Conservation (phyloP, 2,888 invertebrate genomes). For the Hartigia nigra region DNA sequence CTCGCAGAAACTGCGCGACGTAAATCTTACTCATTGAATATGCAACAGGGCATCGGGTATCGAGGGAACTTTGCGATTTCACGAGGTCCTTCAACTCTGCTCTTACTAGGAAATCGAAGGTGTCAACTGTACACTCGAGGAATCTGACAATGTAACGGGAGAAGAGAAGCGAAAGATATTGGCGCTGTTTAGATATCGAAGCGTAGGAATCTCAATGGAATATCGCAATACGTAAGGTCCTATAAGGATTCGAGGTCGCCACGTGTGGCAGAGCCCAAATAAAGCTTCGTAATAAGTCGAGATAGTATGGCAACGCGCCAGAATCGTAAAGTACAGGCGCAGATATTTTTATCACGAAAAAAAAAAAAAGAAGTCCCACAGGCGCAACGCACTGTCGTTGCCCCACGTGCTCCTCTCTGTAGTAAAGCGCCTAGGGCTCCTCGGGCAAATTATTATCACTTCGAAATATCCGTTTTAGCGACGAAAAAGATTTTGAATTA, state of each 20-base stretch:
- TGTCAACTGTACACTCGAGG: background rate
- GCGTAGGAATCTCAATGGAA: background rate
- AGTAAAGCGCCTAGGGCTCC: background rate
- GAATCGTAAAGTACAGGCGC: constrained; percentile 20
- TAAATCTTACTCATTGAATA: background rate
- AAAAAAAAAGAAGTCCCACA: constrained; percentile 15
- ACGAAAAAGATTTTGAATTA: background rate
- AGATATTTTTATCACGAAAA: constrained; percentile 27
- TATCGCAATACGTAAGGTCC: background rate
- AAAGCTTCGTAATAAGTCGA: constrained; percentile 42
- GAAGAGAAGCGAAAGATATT: background rate
- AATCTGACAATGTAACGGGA: background rate
- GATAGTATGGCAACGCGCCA: constrained; percentile 46
- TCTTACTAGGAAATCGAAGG: background rate
- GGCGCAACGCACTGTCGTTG: constrained; percentile 4
- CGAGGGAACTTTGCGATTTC: background rate
- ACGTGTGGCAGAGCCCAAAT: constrained; percentile 29
- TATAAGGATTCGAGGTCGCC: constrained; percentile 25
- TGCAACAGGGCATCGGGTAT: background rate
- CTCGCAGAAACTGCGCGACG: background rate
- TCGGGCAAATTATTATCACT: background rate
- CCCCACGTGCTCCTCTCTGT: constrained; percentile 15
- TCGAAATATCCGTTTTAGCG: background rate
- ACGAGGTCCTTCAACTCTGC: constrained; percentile 3
- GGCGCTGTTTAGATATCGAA: background rate